Evolutionary conservation across 2,797 vertebrate genomes (phyloP).

Genomic region (Columba guinea): DNA sequence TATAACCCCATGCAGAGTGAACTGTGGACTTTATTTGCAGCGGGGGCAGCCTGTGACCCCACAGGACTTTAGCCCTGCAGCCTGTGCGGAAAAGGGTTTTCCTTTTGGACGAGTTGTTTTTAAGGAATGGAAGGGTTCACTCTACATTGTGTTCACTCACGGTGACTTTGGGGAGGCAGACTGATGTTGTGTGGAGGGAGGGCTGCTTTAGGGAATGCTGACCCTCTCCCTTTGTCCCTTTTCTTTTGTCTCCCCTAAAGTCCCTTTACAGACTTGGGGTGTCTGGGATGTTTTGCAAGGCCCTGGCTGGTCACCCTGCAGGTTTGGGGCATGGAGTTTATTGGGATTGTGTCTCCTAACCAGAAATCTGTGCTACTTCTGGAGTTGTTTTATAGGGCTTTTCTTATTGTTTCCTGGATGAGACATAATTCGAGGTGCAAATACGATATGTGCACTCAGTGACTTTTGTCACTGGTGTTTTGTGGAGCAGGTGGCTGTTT

Average conservation of each 20-base stretch:
- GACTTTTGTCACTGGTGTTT: background rate
- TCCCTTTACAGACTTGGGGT: background rate
- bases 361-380: background rate
- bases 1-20: background rate
- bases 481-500: background rate
- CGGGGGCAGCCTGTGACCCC: background rate
- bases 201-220: background rate
- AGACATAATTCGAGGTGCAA: background rate
- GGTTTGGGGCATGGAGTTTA: background rate
- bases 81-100: background rate
- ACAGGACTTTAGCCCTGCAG: background rate
- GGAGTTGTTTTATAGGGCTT: background rate
- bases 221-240: background rate
- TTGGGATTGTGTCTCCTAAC: background rate
- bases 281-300: background rate
- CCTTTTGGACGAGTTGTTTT: background rate
- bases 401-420: background rate
- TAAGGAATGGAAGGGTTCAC: background rate
- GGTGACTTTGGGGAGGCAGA: background rate
- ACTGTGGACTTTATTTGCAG: background rate
- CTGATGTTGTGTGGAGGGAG: background rate
- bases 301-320: background rate
- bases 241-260: background rate
- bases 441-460: rapidly evolving
- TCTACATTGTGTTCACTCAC: background rate